phyloP scores from a whole-genome alignment of 1,140 invertebrate species.

The Oscheius sp. region DNA sequence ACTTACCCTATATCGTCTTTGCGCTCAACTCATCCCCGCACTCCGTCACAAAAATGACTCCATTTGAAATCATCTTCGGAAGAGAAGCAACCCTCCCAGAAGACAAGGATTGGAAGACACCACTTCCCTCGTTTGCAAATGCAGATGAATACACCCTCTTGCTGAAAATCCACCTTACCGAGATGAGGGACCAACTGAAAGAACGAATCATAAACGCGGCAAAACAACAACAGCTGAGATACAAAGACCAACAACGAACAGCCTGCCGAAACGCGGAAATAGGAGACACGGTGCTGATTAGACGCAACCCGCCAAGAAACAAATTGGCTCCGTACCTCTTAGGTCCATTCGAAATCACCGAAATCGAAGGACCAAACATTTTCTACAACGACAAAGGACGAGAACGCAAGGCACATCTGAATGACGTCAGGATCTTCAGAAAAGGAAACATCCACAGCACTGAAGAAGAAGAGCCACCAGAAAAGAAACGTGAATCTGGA shows the following conservation, averaged over 20 bases:
- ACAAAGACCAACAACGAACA: background rate
- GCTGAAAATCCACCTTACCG: background rate
- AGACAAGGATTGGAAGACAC: background rate
- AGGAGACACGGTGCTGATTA: background rate
- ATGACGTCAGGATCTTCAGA: conserved; percentile 10
- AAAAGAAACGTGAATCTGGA: too few species aligned
- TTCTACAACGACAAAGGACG: background rate
- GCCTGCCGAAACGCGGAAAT: background rate
- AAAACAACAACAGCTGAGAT: background rate
- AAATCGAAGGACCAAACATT: background rate
- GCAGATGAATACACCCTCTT: background rate
- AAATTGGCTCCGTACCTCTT: conserved; percentile 4
- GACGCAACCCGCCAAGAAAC: background rate
- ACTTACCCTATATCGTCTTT: background rate
- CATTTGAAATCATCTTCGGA: background rate
- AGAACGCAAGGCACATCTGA: background rate
- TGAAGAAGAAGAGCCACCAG: too few species aligned
- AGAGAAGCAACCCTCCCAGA: background rate
- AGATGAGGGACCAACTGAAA: background rate
- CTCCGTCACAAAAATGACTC: background rate
- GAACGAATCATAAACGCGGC: background rate
- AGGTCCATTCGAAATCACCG: background rate
- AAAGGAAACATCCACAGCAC: background rate
- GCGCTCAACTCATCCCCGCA: background rate
- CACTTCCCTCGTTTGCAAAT: background rate